Evolutionary conservation across 2,888 invertebrate genomes (phyloP).

Genomic region (Exocentrus adspersus): DNA sequence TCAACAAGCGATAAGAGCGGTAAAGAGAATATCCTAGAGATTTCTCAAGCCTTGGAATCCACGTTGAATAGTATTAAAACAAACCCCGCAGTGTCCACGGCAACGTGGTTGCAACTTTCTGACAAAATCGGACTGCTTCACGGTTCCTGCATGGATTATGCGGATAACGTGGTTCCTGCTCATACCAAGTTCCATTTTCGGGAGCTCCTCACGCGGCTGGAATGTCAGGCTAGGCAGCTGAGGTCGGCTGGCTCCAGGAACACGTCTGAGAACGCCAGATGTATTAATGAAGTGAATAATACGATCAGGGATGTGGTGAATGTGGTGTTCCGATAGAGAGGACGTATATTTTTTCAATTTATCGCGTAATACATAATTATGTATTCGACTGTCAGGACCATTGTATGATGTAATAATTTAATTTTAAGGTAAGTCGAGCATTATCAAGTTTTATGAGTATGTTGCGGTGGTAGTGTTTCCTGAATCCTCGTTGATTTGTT

Average conservation of each 20-base stretch:
- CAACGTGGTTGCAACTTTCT: constrained; percentile 82
- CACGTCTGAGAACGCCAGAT: constrained; percentile 73
- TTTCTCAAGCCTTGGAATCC: constrained; percentile 73
- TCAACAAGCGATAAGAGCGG: constrained; percentile 61
- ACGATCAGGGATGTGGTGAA: constrained; percentile 78
- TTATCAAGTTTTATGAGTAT: constrained; percentile 47
- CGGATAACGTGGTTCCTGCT: constrained; percentile 82
- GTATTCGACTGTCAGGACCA: constrained; percentile 55
- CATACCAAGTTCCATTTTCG: constrained; percentile 90
- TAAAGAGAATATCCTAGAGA: constrained; percentile 71
- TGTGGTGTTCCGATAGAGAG: constrained; percentile 68
- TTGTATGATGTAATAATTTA: constrained; percentile 48
- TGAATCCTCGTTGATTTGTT: constrained; percentile 33
- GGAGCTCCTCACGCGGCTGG: constrained; percentile 76
- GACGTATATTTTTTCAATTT: constrained; percentile 24
- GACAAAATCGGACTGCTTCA: constrained; percentile 86
- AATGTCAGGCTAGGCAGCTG: constrained; percentile 74
- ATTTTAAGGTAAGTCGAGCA: constrained; percentile 55
- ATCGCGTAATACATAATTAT: constrained; percentile 44
- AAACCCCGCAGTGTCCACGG: constrained; percentile 67
- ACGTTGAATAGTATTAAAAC: constrained; percentile 71
- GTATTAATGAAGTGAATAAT: constrained; percentile 78
- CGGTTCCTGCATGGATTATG: constrained; percentile 83
- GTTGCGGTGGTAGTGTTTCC: constrained; percentile 43
- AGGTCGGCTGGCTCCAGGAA: constrained; percentile 77